Evolutionary conservation across 2,113 vertebrate species (phyloP), one percentile per base, ranked within the genome.

Genomic region (Callocephalon fimbriatum): DNA sequence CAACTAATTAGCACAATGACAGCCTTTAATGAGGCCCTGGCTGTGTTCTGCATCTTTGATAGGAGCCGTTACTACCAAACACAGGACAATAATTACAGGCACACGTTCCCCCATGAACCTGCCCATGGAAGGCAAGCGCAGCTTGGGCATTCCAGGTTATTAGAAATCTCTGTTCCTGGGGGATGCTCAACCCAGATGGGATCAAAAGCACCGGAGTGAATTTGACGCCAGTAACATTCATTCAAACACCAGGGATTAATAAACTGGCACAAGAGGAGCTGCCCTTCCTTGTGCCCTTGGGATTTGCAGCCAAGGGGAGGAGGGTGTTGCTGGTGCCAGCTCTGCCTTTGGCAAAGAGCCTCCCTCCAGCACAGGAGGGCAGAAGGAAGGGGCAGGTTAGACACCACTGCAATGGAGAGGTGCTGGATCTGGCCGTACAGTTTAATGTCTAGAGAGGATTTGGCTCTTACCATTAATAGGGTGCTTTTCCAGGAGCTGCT

Each of bases 1-100:
- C 58, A 35, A 31, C 90, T 94, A 96, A 97, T 97, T 95, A 97
- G 72, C 93, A 67, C 42, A 8, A 38, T 68, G 94, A 10, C 91
- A 53, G 80, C 5, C 68, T 63, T 54, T 96, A 84, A 94, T 15
- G 95, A 94, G 87, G 80, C 86, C 68, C 67, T 79, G 61, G 90
- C 93, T 75, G 63, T 9, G 26, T 38, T 63, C 59, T 73, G 93
- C 50, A 12, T 15, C 62, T 53, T 20, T 62, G 79, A 51, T 1
- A 27, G 76, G 48, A 53, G 38, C 3, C 42, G 74, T 50, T 76
- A 8, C 48, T 47, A 38, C 42, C 90, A 42, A 31, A 10, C 66
- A 17, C 4, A 5, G 89, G 56, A 23, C 74, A 44, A 0, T n/a
- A 5, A 76, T 59, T 10, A 18, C 1, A 54, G 92, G 20, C 37